Evolutionary conservation across 2,888 invertebrate species (phyloP).

Genomic region (Nudaria mundana): DNA sequence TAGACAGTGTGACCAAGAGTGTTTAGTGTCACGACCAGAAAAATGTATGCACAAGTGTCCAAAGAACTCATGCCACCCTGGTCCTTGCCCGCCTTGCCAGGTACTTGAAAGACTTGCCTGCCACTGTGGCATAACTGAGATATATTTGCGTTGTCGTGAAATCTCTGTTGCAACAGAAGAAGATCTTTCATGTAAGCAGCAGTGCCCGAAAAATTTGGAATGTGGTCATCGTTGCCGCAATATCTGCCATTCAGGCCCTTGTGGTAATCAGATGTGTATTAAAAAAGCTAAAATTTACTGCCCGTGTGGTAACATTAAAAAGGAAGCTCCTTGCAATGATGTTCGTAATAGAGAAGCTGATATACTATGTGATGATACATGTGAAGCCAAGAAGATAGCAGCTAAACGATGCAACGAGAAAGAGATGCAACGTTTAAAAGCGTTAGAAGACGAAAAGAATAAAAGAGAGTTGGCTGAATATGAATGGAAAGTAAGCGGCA

Average conservation of each 20-base stretch:
- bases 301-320: constrained; percentile 88
- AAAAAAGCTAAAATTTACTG: constrained; percentile 91
- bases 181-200: constrained; percentile 87
- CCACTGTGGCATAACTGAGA: constrained; percentile 89
- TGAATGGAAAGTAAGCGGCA: constrained; percentile 88
- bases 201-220: constrained; percentile 91
- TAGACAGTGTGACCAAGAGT: constrained; percentile 75
- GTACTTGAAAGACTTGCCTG: constrained; percentile 86
- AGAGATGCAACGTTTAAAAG: constrained; percentile 78
- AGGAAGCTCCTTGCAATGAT: constrained; percentile 85
- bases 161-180: constrained; percentile 79
- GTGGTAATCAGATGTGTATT: constrained; percentile 85
- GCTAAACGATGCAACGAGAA: constrained; percentile 76
- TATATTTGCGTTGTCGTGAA: constrained; percentile 88
- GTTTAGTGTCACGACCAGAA: constrained; percentile 83
- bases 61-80: constrained; percentile 85
- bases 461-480: constrained; percentile 87
- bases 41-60: constrained; percentile 90
- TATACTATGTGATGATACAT: constrained; percentile 84
- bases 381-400: constrained; percentile 80
- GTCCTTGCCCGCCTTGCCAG: constrained; percentile 88
- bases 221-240: constrained; percentile 92
- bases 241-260: constrained; percentile 87
- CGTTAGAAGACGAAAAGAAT: constrained; percentile 84
- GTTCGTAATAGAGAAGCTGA: constrained; percentile 66